These are phyloP conservation scores for Nematostella vectensis DNA, from an alignment of 92 coral and sea anemone genomes.

Conservation along the genomic window DNA sequence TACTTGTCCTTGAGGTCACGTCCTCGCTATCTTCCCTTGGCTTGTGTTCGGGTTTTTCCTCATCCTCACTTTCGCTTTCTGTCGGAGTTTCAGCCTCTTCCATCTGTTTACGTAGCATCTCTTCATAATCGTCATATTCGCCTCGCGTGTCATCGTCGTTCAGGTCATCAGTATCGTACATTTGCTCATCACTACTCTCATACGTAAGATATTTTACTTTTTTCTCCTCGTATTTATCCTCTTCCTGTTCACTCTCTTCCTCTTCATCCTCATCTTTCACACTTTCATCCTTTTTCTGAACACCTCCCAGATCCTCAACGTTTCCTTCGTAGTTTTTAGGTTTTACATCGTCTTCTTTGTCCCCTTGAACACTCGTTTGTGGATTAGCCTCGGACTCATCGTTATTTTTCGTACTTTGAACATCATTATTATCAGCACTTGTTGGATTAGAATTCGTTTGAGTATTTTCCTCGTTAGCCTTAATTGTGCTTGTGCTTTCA, in stretches of 20 bases:
- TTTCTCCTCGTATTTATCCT: neutral
- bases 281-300: neutral
- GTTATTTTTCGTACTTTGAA: neutral
- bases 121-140: constrained; percentile 16
- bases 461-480: neutral
- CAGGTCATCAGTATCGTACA: constrained; percentile 27
- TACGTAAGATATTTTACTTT: constrained; percentile 2
- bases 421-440: neutral
- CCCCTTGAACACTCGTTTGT: neutral
- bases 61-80: constrained; percentile 19
- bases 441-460: neutral
- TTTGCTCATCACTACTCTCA: constrained; percentile 16
- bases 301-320: neutral
- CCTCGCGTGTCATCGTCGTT: constrained; percentile 12
- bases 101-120: constrained; percentile 14
- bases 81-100: constrained; percentile 24
- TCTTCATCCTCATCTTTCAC: constrained; percentile 12
- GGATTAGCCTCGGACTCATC: neutral
- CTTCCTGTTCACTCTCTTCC: constrained; percentile 9
- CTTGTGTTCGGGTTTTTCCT: neutral
- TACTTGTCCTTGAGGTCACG: neutral
- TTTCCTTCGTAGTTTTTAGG: too few species aligned
- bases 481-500: neutral
- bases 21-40: constrained; percentile 4
- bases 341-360: constrained; percentile 1